Conservation (phyloP, 2,797 vertebrate genomes). For the Astyanax mexicanus region DNA sequence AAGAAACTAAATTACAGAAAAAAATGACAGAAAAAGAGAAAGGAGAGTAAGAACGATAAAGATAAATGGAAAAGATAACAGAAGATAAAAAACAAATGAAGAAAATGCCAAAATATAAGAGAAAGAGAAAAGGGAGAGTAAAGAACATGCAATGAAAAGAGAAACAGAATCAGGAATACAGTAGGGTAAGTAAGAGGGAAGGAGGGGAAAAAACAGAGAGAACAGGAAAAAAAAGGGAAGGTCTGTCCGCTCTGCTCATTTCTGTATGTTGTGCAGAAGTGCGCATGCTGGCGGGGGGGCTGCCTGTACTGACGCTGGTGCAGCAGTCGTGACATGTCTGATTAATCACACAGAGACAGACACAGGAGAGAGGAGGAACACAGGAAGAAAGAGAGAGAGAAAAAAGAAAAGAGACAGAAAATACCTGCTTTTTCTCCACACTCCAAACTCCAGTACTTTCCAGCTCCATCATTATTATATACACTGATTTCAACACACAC, state of each 20-base stretch:
- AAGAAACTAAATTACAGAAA: no score
- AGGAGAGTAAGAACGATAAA: no score
- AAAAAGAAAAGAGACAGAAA: neutral
- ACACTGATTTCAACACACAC: slow-evolving; percentile 28
- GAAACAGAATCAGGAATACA: neutral
- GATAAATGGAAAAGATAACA: no score
- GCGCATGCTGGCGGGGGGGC: slow-evolving; percentile 11
- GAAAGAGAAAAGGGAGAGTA: neutral
- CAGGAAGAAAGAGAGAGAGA: neutral
- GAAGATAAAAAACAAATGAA: neutral
- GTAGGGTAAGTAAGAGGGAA: neutral
- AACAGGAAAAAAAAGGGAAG: slow-evolving; percentile 5
- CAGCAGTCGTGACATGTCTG: slow-evolving; percentile 45
- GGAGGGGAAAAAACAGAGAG: neutral
- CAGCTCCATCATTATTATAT: neutral
- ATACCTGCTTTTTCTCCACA: neutral
- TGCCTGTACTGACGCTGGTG: slow-evolving; percentile 40
- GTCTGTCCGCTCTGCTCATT: slow-evolving; percentile 1
- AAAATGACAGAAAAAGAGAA: no score
- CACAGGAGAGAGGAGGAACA: slow-evolving; percentile 11
- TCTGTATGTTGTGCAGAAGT: neutral
- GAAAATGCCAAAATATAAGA: neutral
- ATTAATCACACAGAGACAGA: slow-evolving; percentile 47
- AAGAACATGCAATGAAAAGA: no score
- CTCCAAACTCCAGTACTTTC: slow-evolving; percentile 17